Evolutionary conservation across 2,888 invertebrate species (phyloP).

Genomic region (Nomada flava): DNA sequence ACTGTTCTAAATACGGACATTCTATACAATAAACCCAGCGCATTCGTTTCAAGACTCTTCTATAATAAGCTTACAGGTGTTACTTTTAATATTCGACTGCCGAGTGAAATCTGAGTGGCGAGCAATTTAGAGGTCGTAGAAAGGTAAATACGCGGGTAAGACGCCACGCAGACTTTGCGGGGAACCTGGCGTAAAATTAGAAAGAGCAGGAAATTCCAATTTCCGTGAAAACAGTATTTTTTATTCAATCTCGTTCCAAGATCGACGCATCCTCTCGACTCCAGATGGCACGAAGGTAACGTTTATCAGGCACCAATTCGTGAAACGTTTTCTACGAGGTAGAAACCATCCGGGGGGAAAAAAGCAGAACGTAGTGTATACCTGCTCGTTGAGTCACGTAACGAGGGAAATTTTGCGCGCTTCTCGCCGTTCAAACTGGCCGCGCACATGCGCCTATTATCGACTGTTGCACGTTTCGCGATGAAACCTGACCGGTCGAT

Average conservation of each 20-base stretch:
- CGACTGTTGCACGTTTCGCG: background rate
- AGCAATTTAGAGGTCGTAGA: background rate
- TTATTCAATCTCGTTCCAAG: conserved; percentile 5
- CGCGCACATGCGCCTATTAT: background rate
- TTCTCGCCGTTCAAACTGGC: background rate
- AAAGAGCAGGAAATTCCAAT: background rate
- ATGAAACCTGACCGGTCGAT: conserved; percentile 29
- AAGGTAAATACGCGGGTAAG: background rate
- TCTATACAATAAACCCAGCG: too few relatives aligned
- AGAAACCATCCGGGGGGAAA: background rate
- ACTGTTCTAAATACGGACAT: background rate
- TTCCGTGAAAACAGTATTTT: conserved; percentile 21
- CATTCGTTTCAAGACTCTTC: too few relatives aligned
- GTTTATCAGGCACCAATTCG: conserved; percentile 27
- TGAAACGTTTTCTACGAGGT: conserved; percentile 10
- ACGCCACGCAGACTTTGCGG: background rate
- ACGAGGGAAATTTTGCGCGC: conserved; percentile 26
- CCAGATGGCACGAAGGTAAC: background rate
- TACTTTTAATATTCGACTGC: too few relatives aligned
- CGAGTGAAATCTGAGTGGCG: background rate
- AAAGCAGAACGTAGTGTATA: background rate
- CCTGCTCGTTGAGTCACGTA: conserved; percentile 8
- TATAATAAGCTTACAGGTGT: too few relatives aligned
- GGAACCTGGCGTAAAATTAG: too few relatives aligned
- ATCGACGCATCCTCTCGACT: background rate